Percentiles rank a stretch among this genome's conserved stretches.
Evolutionary conservation across 2,797 vertebrate genomes (phyloP).

Genomic region (Poeciliopsis paucimaculata): DNA sequence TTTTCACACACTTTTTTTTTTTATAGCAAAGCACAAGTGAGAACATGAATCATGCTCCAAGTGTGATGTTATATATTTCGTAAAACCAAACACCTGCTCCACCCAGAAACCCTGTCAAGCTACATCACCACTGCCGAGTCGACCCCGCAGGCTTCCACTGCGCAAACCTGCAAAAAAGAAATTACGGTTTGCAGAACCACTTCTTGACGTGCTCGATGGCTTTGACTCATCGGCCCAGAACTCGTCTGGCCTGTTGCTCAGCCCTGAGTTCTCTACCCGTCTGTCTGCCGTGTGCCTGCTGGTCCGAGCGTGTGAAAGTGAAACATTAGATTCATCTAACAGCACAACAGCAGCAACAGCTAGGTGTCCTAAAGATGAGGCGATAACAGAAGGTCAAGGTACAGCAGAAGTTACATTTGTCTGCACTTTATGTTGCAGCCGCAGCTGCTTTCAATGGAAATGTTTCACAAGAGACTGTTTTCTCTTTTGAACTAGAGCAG

Average conservation of each 20-base stretch:
- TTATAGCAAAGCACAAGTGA: background rate
- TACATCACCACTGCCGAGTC: background rate
- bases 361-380: background rate
- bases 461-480: background rate
- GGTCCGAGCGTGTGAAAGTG: background rate
- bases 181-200: background rate
- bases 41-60: background rate
- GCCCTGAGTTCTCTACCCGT: background rate
- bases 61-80: conserved; percentile 21
- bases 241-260: background rate
- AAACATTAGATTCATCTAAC: conserved; percentile 6
- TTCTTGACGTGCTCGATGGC: background rate
- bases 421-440: background rate
- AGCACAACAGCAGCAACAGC: background rate
- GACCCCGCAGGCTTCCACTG: background rate
- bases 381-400: background rate
- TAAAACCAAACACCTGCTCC: conserved; percentile 54
- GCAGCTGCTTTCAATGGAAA: background rate
- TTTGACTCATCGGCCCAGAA: conserved; percentile 2
- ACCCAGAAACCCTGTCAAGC: conserved; percentile 43
- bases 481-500: background rate
- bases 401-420: conserved; percentile 2
- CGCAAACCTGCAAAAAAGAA: background rate
- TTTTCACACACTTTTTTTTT: conserved; percentile 23
- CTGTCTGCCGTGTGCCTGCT: background rate